A percentile compares a stretch with the other conserved stretches of the same genome.
phyloP scores from a whole-genome alignment of 2,888 invertebrate species.

The Parapristionchus giblindavisi region DNA sequence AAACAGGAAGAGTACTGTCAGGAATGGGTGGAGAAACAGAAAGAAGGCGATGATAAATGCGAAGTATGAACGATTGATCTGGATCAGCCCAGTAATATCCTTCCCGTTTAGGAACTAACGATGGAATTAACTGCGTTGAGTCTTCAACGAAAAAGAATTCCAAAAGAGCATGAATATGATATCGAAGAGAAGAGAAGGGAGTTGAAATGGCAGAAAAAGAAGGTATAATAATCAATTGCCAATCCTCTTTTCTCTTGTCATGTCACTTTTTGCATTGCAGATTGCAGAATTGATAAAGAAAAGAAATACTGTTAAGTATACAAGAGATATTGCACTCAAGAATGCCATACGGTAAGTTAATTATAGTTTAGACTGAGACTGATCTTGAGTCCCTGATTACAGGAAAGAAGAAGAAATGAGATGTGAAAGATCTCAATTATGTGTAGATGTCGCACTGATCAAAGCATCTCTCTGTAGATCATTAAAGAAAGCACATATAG shows the following conservation, averaged over 20 bases:
- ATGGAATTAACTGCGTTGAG: neutral
- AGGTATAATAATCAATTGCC: neutral
- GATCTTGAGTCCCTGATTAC: neutral
- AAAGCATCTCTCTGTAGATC: slow-evolving; percentile 23
- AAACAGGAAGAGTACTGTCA: slow-evolving; percentile 20
- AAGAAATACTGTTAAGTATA: neutral
- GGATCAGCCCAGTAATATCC: neutral
- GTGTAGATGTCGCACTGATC: slow-evolving; percentile 20
- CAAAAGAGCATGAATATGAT: slow-evolving; percentile 17
- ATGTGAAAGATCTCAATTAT: slow-evolving; percentile 8
- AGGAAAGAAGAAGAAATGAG: slow-evolving; percentile 3
- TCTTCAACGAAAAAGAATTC: slow-evolving; percentile 6
- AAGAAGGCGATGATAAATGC: slow-evolving; percentile 18
- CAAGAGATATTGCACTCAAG: slow-evolving; percentile 21
- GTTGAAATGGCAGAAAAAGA: slow-evolving; percentile 9
- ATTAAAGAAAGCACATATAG: slow-evolving; percentile 25
- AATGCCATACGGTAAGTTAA: slow-evolving; percentile 5
- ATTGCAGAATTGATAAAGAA: slow-evolving; percentile 12
- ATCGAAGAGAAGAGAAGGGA: slow-evolving; percentile 10
- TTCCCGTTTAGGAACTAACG: neutral
- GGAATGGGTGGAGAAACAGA: slow-evolving; percentile 32
- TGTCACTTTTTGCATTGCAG: neutral
- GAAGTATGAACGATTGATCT: neutral
- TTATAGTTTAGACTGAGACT: neutral
- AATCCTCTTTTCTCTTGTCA: neutral